Evolutionary conservation across 2,113 vertebrate genomes (phyloP), one percentile per base, ranked within the genome.

Genomic region (Gorsachius goisagi): DNA sequence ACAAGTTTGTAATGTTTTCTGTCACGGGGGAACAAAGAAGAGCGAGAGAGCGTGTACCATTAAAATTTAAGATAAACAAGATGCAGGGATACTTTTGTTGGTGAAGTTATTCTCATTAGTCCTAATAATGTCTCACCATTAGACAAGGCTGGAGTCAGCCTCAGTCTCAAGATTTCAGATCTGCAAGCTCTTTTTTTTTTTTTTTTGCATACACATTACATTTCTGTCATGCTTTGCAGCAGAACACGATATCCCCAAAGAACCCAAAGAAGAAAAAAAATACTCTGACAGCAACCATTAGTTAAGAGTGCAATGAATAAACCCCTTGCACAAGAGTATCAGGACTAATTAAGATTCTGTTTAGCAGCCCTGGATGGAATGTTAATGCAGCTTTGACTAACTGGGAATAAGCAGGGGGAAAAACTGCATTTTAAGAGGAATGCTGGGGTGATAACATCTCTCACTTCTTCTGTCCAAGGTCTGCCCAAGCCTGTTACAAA

Each of bases 291-390:
- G 96, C 97, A 95, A 97, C 97, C 96, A 98, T 97, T 98, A 97
- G 97, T 97, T 97, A 97, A 95, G 90, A 97, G 96, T 85, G 78
- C 94, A 97, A 95, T 97, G 96, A 97, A 98, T 96, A 97, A 98
- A 98, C 97, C 96, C 97, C 97, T 98, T 97, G 97, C 98, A 98
- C 96, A 94, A 97, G 97, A 98, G 97, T 98, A 98, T 98, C 97
- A 96, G 96, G 94, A 97, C 98, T 98, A 98, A 98, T 98, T 98
- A 98, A 98, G 98, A 98, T 98, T 98, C 98, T 98, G 98, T 98
- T 98, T 98, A 98, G 97, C 95, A 95, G 95, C 91, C 94, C 97
- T 97, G 97, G 96, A 97, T 97, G 97, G 98, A 98, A 98, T 98
- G 98, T 98, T 98, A 98, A 98, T 98, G 97, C 97, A 96, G 97